Conservation (phyloP, 2,113 vertebrate genomes). For the Chamaetylas fuelleborni region DNA sequence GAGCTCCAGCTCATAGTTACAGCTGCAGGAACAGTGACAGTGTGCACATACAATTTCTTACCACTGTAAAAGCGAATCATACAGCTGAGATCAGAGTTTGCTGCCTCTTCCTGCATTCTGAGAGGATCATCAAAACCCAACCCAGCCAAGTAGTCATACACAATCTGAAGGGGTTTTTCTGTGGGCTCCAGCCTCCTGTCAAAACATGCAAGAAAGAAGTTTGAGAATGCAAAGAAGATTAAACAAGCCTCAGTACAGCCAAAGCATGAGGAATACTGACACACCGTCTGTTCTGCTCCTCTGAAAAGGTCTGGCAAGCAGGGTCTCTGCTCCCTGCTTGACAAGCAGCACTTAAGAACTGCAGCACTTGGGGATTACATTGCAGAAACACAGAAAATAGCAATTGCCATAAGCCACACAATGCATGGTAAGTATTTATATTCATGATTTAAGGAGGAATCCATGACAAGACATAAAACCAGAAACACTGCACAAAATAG, state of each 20-base stretch:
- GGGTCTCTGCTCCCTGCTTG: neutral
- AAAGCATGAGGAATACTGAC: neutral
- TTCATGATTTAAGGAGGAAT: neutral
- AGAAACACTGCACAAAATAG: neutral
- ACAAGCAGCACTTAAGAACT: neutral
- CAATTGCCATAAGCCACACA: neutral
- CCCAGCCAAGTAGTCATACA: conserved; percentile 88
- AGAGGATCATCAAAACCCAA: conserved; percentile 87
- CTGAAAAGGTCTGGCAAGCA: neutral
- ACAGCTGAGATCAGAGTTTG: conserved; percentile 93
- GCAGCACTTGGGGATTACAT: neutral
- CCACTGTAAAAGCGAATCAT: conserved; percentile 95
- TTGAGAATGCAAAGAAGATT: conserved; percentile 13
- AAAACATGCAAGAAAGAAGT: conserved; percentile 43
- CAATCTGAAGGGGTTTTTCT: conserved; percentile 90
- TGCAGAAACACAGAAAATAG: neutral
- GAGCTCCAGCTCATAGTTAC: neutral
- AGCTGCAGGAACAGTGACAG: neutral
- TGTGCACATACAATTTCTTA: conserved; percentile 68
- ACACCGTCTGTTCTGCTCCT: neutral
- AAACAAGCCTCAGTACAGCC: neutral
- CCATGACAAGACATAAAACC: neutral
- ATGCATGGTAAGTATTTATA: neutral
- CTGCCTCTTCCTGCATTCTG: conserved; percentile 90
- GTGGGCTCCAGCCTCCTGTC: conserved; percentile 86